phyloP scores from a whole-genome alignment of 2,797 vertebrate species.

The Gallinago solitaria region DNA sequence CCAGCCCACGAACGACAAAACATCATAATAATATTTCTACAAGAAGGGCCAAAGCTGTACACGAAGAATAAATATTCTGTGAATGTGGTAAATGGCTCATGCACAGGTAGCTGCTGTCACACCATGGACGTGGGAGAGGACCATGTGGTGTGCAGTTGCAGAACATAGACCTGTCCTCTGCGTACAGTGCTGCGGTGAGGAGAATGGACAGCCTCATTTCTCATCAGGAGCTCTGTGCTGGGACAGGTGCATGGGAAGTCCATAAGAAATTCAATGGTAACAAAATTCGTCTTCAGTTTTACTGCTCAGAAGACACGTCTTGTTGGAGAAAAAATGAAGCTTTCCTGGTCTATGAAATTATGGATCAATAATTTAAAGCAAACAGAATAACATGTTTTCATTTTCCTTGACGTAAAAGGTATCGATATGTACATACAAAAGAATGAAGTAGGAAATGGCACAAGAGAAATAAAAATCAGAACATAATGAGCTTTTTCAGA shows the following conservation, averaged over 20 bases:
- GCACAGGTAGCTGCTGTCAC: neutral
- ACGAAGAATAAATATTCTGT: neutral
- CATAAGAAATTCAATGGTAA: neutral
- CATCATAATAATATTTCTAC: neutral
- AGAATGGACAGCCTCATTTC: neutral
- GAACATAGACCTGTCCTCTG: neutral
- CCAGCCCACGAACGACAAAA: neutral
- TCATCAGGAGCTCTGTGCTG: neutral
- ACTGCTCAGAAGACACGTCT: neutral
- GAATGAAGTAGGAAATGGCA: neutral
- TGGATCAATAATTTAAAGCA: neutral
- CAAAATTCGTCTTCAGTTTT: neutral
- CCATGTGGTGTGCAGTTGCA: neutral
- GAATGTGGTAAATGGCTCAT: neutral
- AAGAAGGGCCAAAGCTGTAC: accelerated
- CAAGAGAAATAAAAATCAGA: neutral
- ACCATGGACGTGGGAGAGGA: neutral
- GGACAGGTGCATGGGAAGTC: neutral
- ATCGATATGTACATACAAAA: neutral
- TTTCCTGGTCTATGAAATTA: neutral
- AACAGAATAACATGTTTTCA: neutral
- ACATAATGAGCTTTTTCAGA: neutral
- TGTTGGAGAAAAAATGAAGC: neutral
- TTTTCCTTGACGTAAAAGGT: neutral
- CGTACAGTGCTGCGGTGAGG: accelerated